Conservation (phyloP, 1,140 invertebrate genomes). For the Phenacoccus solenopsis region DNA sequence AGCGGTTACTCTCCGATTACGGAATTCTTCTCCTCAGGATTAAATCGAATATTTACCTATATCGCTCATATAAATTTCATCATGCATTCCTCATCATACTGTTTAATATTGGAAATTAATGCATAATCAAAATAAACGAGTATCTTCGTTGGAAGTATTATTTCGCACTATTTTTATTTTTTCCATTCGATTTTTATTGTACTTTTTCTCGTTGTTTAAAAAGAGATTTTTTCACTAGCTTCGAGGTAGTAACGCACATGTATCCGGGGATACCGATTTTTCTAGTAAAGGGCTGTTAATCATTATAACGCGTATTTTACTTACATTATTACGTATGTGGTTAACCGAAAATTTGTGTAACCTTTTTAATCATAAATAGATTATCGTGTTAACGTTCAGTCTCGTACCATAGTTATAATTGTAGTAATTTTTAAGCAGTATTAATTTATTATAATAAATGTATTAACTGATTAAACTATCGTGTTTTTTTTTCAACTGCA, state of each 20-base stretch:
- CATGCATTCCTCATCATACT: no score
- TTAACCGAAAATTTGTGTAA: neutral
- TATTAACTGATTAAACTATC: neutral
- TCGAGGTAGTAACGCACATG: neutral
- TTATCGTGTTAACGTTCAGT: constrained; percentile 1
- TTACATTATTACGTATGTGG: neutral
- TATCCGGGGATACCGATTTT: neutral
- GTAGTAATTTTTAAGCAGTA: neutral
- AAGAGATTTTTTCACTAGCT: neutral
- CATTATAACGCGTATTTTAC: neutral
- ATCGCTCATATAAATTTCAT: no score
- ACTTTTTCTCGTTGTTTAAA: neutral
- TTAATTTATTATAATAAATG: constrained; percentile 4
- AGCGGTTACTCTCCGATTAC: no score
- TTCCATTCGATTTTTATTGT: neutral
- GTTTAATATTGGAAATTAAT: no score
- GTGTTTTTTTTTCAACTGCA: no score
- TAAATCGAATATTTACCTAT: no score
- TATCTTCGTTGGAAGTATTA: no score
- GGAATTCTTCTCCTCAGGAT: no score
- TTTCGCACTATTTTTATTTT: no score
- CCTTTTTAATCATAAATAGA: neutral
- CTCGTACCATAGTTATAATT: neutral
- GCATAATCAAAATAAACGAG: no score
- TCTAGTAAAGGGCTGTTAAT: neutral